These are phyloP conservation scores for Plumapathes pennacea DNA, from an alignment of 92 coral and sea anemone genomes.

Conservation along the genomic window DNA sequence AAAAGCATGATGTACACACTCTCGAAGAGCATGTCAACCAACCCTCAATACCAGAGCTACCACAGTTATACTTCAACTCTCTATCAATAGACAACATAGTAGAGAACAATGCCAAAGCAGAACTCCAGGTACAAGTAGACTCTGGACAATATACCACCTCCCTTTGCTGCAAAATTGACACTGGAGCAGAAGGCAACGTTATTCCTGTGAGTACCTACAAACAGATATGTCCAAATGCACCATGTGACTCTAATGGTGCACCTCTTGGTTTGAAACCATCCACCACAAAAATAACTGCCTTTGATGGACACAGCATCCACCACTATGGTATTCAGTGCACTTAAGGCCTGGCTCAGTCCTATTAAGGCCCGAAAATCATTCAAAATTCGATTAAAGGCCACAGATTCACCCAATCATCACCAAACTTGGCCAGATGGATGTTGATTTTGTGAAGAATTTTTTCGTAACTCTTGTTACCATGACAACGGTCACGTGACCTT, in stretches of 20 bases:
- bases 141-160: conserved; percentile 22
- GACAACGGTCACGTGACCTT: no score
- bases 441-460: no score
- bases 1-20: background rate
- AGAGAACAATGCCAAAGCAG: conserved; percentile 40
- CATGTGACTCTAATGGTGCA: conserved; percentile 31
- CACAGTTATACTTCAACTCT: conserved; percentile 59
- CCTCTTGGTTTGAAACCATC: conserved; percentile 48
- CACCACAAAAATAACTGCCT: conserved; percentile 47
- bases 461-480: no score
- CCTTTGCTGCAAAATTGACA: conserved; percentile 61
- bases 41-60: conserved; percentile 1
- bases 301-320: conserved; percentile 48
- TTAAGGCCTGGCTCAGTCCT: conserved; percentile 17
- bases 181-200: conserved; percentile 70
- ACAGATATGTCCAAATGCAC: conserved; percentile 25
- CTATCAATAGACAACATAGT: conserved; percentile 25
- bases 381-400: background rate
- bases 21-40: background rate
- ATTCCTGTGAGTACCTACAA: conserved; percentile 54
- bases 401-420: conserved; percentile 4
- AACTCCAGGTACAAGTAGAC: conserved; percentile 44
- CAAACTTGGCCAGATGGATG: no score
- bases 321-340: conserved; percentile 19
- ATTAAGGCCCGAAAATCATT: conserved; percentile 7